Base-by-base conservation (phyloP, 2,888 invertebrate species). In the Euspilapteryx auroguttella region DNA sequence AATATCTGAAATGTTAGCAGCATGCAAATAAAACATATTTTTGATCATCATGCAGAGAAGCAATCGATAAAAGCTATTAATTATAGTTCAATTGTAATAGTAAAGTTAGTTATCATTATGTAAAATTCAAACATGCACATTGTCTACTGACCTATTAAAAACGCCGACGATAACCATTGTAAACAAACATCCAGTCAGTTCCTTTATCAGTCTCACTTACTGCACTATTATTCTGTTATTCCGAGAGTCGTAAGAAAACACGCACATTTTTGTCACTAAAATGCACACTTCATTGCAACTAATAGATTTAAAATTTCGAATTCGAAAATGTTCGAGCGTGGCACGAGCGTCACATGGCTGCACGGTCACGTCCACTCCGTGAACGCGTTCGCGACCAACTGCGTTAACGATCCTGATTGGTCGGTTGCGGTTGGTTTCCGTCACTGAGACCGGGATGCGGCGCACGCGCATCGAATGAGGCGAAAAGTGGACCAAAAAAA, bases 81-180 rank as follows among this genome's bases (percentile, higher is more conserved):
- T n/a, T n/a, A n/a, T n/a, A n/a, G n/a, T n/a, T n/a, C n/a, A n/a
- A n/a, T n/a, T n/a, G n/a, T n/a, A n/a, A n/a, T n/a, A n/a, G n/a
- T n/a, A n/a, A n/a, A n/a, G n/a, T n/a, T n/a, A n/a, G n/a, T n/a
- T n/a, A n/a, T n/a, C n/a, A n/a, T n/a, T n/a, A n/a, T n/a, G n/a
- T n/a, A n/a, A n/a, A n/a, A n/a, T n/a, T n/a, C n/a, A n/a, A n/a
- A n/a, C n/a, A n/a, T n/a, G n/a, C n/a, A n/a, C n/a, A n/a, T n/a
- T n/a, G n/a, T n/a, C 21, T 35, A 58, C 68, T 59, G 46, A 73
- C 73, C 73, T 73, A 62, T 66, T 75, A 52, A 75, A 75, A 48
- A 75, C 73, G 54, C 73, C 62, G 54, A 75, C 71, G 49, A 75
- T 73, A 54, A 75, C 73, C 73, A 75, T 75, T 59, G 51, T 71